Conservation (phyloP, 2,888 invertebrate genomes). For the Athetis lepigone region DNA sequence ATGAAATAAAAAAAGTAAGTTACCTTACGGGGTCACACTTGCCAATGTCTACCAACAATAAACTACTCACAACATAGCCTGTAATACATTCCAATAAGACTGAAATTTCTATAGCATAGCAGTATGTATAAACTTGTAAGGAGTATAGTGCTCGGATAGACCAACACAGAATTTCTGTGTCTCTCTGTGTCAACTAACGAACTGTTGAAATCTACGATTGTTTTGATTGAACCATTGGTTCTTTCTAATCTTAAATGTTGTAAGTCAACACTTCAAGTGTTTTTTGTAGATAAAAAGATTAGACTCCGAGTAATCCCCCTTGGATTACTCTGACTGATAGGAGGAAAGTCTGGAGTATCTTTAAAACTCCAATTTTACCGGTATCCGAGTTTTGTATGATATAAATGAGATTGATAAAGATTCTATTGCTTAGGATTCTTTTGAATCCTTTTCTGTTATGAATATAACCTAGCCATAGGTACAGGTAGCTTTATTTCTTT, state of each 20-base stretch:
- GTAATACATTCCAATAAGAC: neutral
- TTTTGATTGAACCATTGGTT: constrained; percentile 5
- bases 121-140: neutral
- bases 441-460: too few relatives aligned
- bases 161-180: constrained; percentile 33
- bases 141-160: constrained; percentile 4
- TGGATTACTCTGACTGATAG: neutral
- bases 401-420: too few relatives aligned
- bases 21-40: constrained; percentile 39
- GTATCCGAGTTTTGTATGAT: too few relatives aligned
- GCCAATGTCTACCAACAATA: constrained; percentile 11
- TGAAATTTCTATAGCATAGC: constrained; percentile 19
- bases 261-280: constrained; percentile 5
- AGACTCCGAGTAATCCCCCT: too few relatives aligned
- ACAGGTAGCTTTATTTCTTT: neutral
- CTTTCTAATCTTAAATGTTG: constrained; percentile 11
- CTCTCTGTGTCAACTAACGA: constrained; percentile 21
- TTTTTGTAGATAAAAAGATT: constrained; percentile 9
- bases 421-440: too few relatives aligned
- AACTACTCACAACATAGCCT: constrained; percentile 3
- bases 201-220: constrained; percentile 15
- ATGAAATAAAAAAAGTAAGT: constrained; percentile 26
- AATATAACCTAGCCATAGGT: too few relatives aligned
- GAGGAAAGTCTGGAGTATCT: constrained; percentile 1
- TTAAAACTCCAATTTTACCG: too few relatives aligned